Base-by-base conservation (phyloP, 2,888 invertebrate genomes). In the Urechis unicinctus region DNA sequence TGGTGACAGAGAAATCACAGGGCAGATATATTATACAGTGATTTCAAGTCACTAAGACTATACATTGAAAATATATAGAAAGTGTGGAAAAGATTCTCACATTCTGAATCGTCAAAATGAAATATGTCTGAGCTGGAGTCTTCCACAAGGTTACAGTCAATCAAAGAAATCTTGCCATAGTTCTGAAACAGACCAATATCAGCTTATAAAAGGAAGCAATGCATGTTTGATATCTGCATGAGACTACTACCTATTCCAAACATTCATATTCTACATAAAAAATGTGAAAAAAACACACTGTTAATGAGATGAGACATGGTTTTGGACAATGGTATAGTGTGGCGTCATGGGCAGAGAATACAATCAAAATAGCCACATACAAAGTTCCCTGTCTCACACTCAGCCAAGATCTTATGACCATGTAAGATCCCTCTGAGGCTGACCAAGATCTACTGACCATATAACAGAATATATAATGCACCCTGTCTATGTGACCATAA, bases 111-210 rank as follows among this genome's bases (percentile, higher is more conserved):
- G 55, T 76, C 76, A 63, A 70, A 71, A 61, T 66, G 68, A 60
- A 68, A 72, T n/a, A 72, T 64, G 55, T 76, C 76, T 22, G 74
- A 70, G 63, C 82, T 83, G 0, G 91, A 89, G 72, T 93, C 92
- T 75, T 93, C 93, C 50, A 92, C 86, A 28, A 93, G 82, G 58
- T 89, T 82, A 2, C 90, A 89, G 68, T 92, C 91, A 36, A 88
- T 87, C 43, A 93, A 80, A 0, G 91, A 86, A 65, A 92, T 85
- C 69, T 88, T 86, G 0, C 90, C 92, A 50, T 86, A 83, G 9
- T 87, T 85, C 73, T 74, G 60, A 28, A 29, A 28, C 21, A 28
- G 22, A 28, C 26, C 29, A 29, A 36, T 24, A 47, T 47, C 5
- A 47, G 5, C 3, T 44, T 3, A 17, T 22, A 44, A 44, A 44